These are phyloP conservation scores for Chelon auratus DNA, from an alignment of 2,797 vertebrate genomes.

Conservation along the genomic window DNA sequence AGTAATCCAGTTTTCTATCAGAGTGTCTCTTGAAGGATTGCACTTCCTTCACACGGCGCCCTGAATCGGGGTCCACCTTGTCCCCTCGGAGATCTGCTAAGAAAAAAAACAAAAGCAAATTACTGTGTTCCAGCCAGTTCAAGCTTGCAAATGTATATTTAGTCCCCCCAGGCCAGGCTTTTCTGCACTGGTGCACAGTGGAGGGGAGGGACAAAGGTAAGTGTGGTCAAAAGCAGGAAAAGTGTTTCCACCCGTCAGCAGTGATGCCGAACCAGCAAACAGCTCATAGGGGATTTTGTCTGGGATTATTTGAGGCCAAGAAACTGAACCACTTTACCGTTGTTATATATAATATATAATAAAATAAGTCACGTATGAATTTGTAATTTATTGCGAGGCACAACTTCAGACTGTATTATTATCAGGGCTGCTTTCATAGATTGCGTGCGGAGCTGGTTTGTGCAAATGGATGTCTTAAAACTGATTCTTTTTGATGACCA, in stretches of 20 bases:
- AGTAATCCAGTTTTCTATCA: constrained; percentile 60
- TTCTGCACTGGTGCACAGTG: constrained; percentile 20
- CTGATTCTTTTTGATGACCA: too few relatives aligned
- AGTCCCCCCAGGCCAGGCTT: constrained; percentile 38
- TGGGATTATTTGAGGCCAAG: constrained; percentile 18
- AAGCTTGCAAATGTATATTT: constrained; percentile 51
- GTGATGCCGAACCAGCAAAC: constrained; percentile 24
- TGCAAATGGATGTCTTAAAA: too few relatives aligned
- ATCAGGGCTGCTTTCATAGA: not conserved
- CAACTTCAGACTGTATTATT: constrained; percentile 25
- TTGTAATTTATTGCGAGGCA: constrained; percentile 26
- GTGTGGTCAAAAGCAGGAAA: constrained; percentile 21
- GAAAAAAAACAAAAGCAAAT: constrained; percentile 20
- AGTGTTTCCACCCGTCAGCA: constrained; percentile 9
- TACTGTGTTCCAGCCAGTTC: constrained; percentile 30
- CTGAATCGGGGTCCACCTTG: constrained; percentile 43
- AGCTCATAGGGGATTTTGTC: not conserved
- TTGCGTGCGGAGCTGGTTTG: not conserved
- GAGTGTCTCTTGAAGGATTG: constrained; percentile 34
- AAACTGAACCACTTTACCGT: not conserved
- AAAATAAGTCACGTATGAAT: constrained; percentile 18
- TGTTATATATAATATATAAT: not conserved
- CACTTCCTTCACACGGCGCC: constrained; percentile 30
- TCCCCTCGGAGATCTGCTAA: constrained; percentile 45
- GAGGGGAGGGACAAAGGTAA: too few relatives aligned